Conservation (phyloP, 2,888 invertebrate genomes). For the Dromius quadrimaculatus region DNA sequence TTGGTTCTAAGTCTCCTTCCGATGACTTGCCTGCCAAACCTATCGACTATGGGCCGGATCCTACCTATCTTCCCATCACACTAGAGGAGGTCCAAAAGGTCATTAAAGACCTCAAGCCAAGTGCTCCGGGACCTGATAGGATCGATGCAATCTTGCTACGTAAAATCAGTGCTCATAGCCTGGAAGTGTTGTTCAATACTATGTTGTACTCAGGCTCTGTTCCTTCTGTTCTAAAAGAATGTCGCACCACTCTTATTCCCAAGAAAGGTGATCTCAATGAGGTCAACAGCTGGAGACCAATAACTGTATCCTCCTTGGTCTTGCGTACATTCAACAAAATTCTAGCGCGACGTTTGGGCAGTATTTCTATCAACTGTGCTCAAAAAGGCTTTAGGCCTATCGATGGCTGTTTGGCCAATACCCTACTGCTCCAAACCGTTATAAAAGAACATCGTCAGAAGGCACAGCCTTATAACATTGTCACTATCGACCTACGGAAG, state of each 20-base stretch:
- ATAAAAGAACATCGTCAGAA: not conserved
- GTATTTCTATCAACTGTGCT: no score
- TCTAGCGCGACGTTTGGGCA: not conserved
- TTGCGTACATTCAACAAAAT: not conserved
- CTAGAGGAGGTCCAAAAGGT: not conserved
- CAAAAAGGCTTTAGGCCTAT: no score
- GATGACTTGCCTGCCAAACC: not conserved
- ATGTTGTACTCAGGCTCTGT: not conserved
- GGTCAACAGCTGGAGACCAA: slow-evolving; percentile 16
- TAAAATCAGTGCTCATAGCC: no score
- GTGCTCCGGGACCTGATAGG: not conserved
- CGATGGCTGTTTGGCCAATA: no score
- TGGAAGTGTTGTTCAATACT: not conserved
- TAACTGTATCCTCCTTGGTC: not conserved
- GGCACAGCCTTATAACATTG: slow-evolving; percentile 59
- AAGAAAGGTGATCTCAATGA: slow-evolving; percentile 2
- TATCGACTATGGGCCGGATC: not conserved
- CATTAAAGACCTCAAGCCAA: not conserved
- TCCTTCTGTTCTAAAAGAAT: not conserved
- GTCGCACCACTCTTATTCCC: not conserved
- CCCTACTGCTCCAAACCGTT: not conserved
- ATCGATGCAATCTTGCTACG: not conserved
- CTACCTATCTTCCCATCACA: not conserved
- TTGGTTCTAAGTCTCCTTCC: not conserved
- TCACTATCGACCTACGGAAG: slow-evolving; percentile 63